A percentile compares a stretch with the other conserved stretches of the same genome.
Conservation (phyloP, 2,113 vertebrate genomes). For the Tapirus terrestris region DNA sequence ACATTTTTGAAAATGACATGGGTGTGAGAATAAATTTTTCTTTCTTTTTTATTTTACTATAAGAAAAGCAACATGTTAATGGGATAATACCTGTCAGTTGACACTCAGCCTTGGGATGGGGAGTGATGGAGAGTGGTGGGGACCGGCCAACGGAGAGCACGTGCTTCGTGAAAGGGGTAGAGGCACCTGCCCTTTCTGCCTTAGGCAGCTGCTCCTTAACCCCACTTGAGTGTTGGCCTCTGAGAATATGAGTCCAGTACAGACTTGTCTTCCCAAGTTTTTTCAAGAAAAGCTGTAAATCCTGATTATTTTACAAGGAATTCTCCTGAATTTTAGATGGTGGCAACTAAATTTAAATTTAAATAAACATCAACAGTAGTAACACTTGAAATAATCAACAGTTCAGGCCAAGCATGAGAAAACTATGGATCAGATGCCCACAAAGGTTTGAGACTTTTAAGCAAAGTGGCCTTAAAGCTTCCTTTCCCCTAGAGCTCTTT, state of each 20-base stretch:
- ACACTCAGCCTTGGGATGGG: background rate
- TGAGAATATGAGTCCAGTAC: background rate
- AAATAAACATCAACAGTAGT: background rate
- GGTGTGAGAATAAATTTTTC: background rate
- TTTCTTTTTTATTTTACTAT: background rate
- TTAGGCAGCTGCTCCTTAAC: background rate
- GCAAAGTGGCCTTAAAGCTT: background rate
- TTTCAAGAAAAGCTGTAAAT: background rate
- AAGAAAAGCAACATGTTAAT: background rate
- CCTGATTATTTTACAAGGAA: background rate
- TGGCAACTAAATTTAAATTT: background rate
- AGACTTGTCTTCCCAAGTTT: background rate
- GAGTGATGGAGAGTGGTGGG: background rate
- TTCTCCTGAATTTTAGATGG: background rate
- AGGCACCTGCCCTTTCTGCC: background rate
- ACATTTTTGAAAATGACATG: background rate
- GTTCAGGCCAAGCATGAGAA: background rate
- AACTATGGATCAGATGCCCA: background rate
- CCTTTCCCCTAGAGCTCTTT: background rate
- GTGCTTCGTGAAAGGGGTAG: background rate
- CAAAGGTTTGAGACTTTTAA: background rate
- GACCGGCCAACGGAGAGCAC: background rate
- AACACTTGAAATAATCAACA: background rate
- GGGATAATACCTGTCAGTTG: background rate
- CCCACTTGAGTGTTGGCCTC: background rate